These are phyloP conservation scores for Poeciliopsis prolifica DNA, from an alignment of 2,113 vertebrate species.

Conservation along the genomic window DNA sequence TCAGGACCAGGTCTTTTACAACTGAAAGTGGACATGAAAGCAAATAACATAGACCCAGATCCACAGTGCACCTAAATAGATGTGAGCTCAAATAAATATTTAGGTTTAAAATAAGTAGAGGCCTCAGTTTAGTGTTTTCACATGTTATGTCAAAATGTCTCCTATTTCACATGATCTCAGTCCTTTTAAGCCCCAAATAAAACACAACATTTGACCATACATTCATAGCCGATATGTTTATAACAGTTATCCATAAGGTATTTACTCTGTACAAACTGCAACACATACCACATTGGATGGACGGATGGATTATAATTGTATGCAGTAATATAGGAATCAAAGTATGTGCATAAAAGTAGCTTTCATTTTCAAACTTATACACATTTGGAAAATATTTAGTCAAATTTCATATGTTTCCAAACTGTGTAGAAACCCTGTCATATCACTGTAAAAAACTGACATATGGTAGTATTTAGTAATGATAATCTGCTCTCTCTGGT, in stretches of 20 bases:
- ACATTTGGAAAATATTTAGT: too few relatives aligned
- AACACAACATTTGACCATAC: too few relatives aligned
- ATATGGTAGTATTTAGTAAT: background rate
- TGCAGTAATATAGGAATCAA: background rate
- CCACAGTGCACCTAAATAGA: background rate
- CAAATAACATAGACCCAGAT: background rate
- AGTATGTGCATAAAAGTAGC: too few relatives aligned
- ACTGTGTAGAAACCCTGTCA: too few relatives aligned
- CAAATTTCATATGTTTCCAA: too few relatives aligned
- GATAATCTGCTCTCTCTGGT: background rate
- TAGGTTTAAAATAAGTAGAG: background rate
- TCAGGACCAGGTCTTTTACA: slow-evolving; percentile 71
- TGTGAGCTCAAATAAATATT: background rate
- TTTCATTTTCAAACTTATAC: too few relatives aligned
- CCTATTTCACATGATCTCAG: background rate
- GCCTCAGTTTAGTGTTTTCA: background rate
- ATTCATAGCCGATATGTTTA: background rate
- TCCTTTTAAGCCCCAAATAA: too few relatives aligned
- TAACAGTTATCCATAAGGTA: background rate
- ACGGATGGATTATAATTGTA: background rate
- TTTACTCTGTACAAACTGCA: background rate
- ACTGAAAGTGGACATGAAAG: slow-evolving; percentile 9
- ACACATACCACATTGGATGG: background rate
- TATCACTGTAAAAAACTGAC: too few relatives aligned
- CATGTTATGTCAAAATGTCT: background rate